Evolutionary conservation across 2,797 vertebrate genomes (phyloP).

Genomic region (Tragelaphus eurycerus): DNA sequence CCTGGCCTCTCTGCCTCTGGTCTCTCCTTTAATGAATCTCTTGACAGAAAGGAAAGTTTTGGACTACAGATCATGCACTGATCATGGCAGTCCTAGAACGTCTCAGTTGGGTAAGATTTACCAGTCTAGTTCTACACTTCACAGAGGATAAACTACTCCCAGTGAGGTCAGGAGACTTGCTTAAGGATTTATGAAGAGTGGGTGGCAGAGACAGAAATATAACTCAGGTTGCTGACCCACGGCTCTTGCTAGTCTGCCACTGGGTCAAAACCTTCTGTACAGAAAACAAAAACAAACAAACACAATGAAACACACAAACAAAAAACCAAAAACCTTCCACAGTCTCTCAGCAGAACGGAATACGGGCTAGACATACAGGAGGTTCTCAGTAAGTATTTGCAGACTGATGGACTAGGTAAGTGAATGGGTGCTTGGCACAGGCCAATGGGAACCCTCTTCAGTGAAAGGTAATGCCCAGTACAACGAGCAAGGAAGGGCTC

Average conservation of each 20-base stretch:
- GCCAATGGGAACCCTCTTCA: neutral
- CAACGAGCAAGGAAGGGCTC: neutral
- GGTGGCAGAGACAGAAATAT: neutral
- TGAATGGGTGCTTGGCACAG: neutral
- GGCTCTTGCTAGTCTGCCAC: neutral
- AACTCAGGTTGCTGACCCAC: neutral
- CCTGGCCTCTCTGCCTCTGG: neutral
- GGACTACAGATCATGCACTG: neutral
- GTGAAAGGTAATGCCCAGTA: neutral
- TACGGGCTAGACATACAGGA: neutral
- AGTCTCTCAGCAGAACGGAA: neutral
- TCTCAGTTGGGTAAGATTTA: neutral
- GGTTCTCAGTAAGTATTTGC: neutral
- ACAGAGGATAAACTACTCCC: neutral
- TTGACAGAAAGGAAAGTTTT: neutral
- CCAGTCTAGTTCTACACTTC: neutral
- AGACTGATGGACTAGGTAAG: neutral
- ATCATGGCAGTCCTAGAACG: neutral
- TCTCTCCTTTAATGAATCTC: neutral
- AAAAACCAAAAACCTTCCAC: neutral
- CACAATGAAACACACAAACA: neutral
- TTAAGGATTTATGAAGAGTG: neutral
- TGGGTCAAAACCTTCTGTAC: neutral
- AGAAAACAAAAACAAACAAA: neutral
- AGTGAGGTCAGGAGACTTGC: neutral